Conservation (phyloP, 2,113 vertebrate species). For the Cyrtonyx montezumae region DNA sequence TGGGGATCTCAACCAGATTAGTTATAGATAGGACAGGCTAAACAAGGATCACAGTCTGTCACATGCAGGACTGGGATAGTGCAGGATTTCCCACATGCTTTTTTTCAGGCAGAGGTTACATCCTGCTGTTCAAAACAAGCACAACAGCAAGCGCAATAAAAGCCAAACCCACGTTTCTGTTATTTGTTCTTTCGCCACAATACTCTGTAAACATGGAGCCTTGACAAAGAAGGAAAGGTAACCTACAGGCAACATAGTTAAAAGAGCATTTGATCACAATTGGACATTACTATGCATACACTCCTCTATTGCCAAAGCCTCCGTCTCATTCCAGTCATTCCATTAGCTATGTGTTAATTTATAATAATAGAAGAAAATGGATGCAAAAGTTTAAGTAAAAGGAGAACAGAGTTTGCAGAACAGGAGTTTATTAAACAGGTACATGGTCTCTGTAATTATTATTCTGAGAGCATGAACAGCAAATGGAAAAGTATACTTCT, state of each 20-base stretch:
- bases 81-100: neutral
- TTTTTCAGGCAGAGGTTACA: neutral
- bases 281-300: neutral
- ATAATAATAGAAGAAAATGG: neutral
- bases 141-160: neutral
- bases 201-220: neutral
- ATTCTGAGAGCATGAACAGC: neutral
- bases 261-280: neutral
- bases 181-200: neutral
- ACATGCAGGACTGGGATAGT: neutral
- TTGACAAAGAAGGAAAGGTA: neutral
- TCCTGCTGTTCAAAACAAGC: neutral
- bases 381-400: neutral
- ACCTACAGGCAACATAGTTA: neutral
- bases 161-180: neutral
- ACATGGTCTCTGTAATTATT: neutral
- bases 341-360: neutral
- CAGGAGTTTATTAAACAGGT: neutral
- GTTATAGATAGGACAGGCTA: neutral
- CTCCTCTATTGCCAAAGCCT: neutral
- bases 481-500: slow-evolving; percentile 4
- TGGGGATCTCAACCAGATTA: neutral
- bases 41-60: neutral
- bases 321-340: accelerated
- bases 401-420: neutral